Evolutionary conservation across 2,113 vertebrate genomes (phyloP).

Genomic region (Phylloscopus trochilus): DNA sequence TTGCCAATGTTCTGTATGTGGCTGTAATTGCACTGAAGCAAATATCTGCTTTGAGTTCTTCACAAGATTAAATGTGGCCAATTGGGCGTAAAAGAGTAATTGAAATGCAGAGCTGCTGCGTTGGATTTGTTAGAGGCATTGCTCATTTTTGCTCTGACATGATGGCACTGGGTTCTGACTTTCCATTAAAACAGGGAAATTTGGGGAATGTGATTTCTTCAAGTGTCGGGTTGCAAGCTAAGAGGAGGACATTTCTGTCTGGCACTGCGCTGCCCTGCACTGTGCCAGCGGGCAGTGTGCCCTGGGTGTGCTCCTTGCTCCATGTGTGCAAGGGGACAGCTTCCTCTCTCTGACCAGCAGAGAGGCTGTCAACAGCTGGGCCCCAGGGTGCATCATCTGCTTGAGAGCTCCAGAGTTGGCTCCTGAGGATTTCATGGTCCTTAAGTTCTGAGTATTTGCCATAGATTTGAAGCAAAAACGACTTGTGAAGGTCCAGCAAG

Average conservation of each 20-base stretch:
- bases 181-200: neutral
- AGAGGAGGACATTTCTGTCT: neutral
- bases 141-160: conserved; percentile 31
- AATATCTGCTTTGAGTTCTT: conserved; percentile 56
- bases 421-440: neutral
- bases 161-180: neutral
- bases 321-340: accelerated
- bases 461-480: neutral
- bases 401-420: neutral
- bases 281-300: accelerated
- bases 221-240: accelerated
- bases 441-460: neutral
- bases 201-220: neutral
- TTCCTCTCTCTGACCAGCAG: neutral
- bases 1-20: conserved; percentile 61
- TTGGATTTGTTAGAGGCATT: conserved; percentile 41
- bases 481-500: neutral
- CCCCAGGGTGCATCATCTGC: neutral
- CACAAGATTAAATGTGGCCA: conserved; percentile 64
- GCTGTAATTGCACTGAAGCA: conserved; percentile 61
- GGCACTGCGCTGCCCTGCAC: neutral
- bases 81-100: conserved; percentile 62
- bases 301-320: neutral
- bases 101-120: conserved; percentile 48
- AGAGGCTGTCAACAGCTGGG: neutral